phyloP scores from a whole-genome alignment of 30 jellyfish, hydroid and myxozoan genomes.

The Rhopilema esculentum region DNA sequence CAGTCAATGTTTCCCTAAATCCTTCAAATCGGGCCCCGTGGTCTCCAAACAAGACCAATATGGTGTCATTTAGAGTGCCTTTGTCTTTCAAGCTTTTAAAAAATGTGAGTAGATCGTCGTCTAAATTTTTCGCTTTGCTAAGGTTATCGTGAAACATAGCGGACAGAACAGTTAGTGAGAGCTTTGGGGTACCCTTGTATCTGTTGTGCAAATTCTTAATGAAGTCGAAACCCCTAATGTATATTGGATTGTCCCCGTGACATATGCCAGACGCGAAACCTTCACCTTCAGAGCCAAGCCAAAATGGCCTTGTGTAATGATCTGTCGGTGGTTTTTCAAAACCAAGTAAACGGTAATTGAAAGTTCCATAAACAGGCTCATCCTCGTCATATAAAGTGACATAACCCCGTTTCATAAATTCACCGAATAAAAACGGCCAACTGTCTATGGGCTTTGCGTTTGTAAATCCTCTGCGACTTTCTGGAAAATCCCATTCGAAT shows the following conservation, averaged over 20 bases:
- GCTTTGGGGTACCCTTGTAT: slow-evolving; percentile 50
- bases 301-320: slow-evolving; percentile 77
- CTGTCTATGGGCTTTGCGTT: slow-evolving; percentile 68
- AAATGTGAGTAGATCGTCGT: slow-evolving; percentile 48
- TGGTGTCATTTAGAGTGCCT: slow-evolving; percentile 51
- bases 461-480: slow-evolving; percentile 68
- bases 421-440: slow-evolving; percentile 78
- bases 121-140: slow-evolving; percentile 29
- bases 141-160: slow-evolving; percentile 61
- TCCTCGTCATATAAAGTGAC: slow-evolving; percentile 75
- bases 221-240: slow-evolving; percentile 53
- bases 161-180: slow-evolving; percentile 53
- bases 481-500: slow-evolving; percentile 79
- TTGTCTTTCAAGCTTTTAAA: slow-evolving; percentile 15
- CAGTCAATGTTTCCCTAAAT: slow-evolving; percentile 78
- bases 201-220: slow-evolving; percentile 20
- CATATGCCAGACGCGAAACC: slow-evolving; percentile 37
- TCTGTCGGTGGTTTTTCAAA: slow-evolving; percentile 71
- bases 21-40: slow-evolving; percentile 83
- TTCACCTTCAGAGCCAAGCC: slow-evolving; percentile 56
- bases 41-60: slow-evolving; percentile 75
- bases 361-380: slow-evolving; percentile 66
- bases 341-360: slow-evolving; percentile 76
- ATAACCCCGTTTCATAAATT: slow-evolving; percentile 54
- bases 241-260: slow-evolving; percentile 42